A percentile compares a stretch with the other conserved stretches of the same genome.
Evolutionary conservation across 2,888 invertebrate species (phyloP).

Genomic region (Luffia ferchaultella): DNA sequence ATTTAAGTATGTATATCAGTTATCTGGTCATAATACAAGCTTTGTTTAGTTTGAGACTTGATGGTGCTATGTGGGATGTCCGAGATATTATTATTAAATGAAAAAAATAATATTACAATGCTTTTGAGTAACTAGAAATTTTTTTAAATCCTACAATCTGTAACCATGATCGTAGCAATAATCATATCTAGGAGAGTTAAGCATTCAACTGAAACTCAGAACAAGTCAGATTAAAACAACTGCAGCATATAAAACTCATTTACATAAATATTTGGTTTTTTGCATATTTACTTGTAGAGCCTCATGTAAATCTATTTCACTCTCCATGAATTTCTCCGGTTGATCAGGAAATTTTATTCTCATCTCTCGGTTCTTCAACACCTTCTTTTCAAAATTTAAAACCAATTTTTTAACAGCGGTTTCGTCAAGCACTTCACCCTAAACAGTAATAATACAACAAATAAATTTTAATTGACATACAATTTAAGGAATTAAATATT

Average conservation of each 20-base stretch:
- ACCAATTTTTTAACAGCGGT: conserved; percentile 87
- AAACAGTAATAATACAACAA: neutral
- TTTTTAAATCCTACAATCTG: no score
- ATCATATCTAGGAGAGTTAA: no score
- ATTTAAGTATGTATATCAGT: no score
- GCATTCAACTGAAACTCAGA: no score
- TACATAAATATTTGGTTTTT: neutral
- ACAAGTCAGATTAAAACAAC: no score
- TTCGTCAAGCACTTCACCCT: conserved; percentile 91
- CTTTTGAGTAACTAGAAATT: no score
- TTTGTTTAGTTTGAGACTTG: no score
- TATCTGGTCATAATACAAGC: no score
- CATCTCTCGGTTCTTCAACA: conserved; percentile 95
- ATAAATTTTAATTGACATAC: neutral
- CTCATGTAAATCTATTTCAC: conserved; percentile 93
- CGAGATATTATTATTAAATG: no score
- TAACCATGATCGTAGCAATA: no score
- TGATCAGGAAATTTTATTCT: conserved; percentile 97
- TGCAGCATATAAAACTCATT: conserved; percentile 1
- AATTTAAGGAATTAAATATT: conserved; percentile 1
- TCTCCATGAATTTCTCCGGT: conserved; percentile 98
- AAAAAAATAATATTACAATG: no score
- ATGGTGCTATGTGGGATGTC: no score
- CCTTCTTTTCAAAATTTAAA: conserved; percentile 92
- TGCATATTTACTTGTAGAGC: conserved; percentile 73